Percentiles rank a stretch among this genome's conserved stretches.
Evolutionary conservation across 2,113 vertebrate genomes (phyloP).

Genomic region (Ornithorhynchus anatinus): DNA sequence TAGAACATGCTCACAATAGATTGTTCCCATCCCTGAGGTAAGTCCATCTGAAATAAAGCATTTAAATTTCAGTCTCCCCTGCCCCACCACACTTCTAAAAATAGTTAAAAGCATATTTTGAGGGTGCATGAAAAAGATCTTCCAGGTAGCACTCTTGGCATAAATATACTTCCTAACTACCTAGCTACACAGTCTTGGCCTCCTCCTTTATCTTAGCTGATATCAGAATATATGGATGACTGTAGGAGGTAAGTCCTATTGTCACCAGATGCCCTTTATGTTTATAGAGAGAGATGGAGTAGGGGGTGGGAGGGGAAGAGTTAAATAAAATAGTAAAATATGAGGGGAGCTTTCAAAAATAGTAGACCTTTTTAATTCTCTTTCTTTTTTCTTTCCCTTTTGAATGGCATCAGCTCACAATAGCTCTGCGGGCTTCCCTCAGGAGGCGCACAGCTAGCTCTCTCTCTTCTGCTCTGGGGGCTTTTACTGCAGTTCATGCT

Average conservation of each 20-base stretch:
- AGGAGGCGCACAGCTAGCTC: background rate
- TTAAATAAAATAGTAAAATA: conserved; percentile 39
- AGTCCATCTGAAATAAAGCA: background rate
- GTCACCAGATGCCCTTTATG: background rate
- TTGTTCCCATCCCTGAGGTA: background rate
- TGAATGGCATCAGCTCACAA: conserved; percentile 18
- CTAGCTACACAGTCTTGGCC: background rate
- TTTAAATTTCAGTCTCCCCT: too few species aligned
- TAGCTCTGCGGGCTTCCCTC: conserved; percentile 26
- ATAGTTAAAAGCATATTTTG: background rate
- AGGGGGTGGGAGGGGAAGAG: background rate
- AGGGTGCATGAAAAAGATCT: background rate
- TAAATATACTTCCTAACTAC: background rate
- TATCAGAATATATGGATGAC: background rate
- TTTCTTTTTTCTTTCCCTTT: conserved; percentile 25
- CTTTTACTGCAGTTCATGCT: background rate
- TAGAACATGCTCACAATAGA: background rate
- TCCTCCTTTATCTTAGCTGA: background rate
- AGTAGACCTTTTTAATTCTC: conserved; percentile 15
- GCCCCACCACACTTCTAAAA: background rate
- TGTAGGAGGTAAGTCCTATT: background rate
- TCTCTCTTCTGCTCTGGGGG: background rate
- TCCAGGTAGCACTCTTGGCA: background rate
- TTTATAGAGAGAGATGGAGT: background rate
- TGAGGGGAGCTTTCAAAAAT: conserved; percentile 30